A percentile compares a stretch with the other conserved stretches of the same genome.
Conservation (phyloP, 1,140 invertebrate species). For the Aphelinus atriplicis region DNA sequence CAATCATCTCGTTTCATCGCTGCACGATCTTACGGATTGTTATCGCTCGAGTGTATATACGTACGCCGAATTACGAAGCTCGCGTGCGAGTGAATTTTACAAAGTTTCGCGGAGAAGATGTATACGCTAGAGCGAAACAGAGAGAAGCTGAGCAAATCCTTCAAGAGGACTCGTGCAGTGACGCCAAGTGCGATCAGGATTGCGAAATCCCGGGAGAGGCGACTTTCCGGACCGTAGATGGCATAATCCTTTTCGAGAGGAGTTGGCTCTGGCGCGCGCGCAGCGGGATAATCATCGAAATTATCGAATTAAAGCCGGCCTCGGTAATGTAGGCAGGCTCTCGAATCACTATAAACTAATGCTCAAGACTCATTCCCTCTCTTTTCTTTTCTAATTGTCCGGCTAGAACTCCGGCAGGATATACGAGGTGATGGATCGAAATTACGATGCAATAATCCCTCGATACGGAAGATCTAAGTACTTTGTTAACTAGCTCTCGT, state of each 20-base stretch:
- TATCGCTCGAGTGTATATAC: no score
- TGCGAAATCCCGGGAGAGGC: slow-evolving; percentile 11
- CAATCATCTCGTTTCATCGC: no score
- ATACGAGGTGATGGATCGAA: neutral
- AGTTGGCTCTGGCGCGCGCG: neutral
- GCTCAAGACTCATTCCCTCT: neutral
- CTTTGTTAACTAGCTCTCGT: no score
- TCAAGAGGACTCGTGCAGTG: neutral
- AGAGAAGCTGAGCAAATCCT: no score
- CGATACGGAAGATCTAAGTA: neutral
- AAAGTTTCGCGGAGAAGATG: no score
- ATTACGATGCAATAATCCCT: slow-evolving; percentile 5
- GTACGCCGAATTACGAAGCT: no score
- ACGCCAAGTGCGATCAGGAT: neutral
- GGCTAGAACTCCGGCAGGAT: neutral
- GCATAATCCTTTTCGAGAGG: neutral
- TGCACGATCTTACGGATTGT: no score
- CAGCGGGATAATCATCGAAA: slow-evolving; percentile 15
- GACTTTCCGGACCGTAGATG: slow-evolving; percentile 15
- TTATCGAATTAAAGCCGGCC: slow-evolving; percentile 31
- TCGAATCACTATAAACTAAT: slow-evolving; percentile 7
- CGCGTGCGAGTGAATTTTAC: no score
- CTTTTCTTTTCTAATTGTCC: no score
- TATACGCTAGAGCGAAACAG: no score
- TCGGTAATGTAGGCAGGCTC: neutral